These are phyloP conservation scores for Atherinosoma microstoma DNA, from an alignment of 2,797 vertebrate species.

Conservation along the genomic window DNA sequence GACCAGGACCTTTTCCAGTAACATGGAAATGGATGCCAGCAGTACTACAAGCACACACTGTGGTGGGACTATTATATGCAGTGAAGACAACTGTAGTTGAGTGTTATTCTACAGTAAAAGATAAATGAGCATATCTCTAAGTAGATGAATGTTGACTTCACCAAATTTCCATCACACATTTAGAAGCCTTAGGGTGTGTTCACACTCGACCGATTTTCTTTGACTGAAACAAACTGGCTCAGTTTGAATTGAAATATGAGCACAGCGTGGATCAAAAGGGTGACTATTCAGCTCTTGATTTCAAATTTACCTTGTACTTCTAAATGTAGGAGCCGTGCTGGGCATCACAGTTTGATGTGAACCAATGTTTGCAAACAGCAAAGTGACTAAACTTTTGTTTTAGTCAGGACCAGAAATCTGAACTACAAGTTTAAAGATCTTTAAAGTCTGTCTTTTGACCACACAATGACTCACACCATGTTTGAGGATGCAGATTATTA, in stretches of 20 bases:
- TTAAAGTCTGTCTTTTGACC: no score
- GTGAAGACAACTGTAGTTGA: not conserved
- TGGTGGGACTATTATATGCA: not conserved
- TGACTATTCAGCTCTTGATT: not conserved
- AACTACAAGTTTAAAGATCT: no score
- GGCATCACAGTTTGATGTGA: not conserved
- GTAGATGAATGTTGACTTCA: not conserved
- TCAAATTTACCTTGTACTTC: not conserved
- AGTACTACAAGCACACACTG: not conserved
- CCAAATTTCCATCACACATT: not conserved
- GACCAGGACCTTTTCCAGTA: no score
- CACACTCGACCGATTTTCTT: not conserved
- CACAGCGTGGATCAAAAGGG: not conserved
- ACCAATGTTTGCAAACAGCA: no score
- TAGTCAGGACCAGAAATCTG: no score
- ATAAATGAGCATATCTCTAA: not conserved
- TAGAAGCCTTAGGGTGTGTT: not conserved
- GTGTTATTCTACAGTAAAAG: not conserved
- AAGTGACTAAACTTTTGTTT: no score
- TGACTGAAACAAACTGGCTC: not conserved
- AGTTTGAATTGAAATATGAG: not conserved
- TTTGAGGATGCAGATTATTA: no score
- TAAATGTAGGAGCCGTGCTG: not conserved
- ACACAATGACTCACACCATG: no score
- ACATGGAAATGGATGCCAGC: no score